Conservation (phyloP, 2,888 invertebrate genomes). For the Tipula confusa region DNA sequence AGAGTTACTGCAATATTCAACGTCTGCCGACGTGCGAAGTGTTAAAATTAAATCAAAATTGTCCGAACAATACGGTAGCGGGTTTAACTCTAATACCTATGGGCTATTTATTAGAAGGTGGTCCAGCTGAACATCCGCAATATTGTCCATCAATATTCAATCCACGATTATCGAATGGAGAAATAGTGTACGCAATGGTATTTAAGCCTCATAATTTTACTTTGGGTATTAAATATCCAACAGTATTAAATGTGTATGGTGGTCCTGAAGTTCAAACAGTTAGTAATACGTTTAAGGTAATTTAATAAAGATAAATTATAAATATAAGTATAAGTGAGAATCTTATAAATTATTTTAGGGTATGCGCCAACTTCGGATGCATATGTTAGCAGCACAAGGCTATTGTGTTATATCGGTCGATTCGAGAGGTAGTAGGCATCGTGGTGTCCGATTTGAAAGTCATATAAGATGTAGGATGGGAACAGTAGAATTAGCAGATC, state of each 20-base stretch:
- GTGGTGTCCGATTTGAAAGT: conserved; percentile 89
- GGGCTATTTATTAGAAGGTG: conserved; percentile 67
- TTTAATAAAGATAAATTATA: conserved; percentile 35
- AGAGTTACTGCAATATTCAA: conserved; percentile 78
- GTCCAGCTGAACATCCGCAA: conserved; percentile 55
- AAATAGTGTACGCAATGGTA: conserved; percentile 78
- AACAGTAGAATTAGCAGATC: conserved; percentile 88
- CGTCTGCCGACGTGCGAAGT: conserved; percentile 75
- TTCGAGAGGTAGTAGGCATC: conserved; percentile 89
- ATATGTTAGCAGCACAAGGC: conserved; percentile 91
- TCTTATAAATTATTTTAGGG: conserved; percentile 55
- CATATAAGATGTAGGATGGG: conserved; percentile 89
- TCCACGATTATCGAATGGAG: conserved; percentile 64
- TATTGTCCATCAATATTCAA: conserved; percentile 70
- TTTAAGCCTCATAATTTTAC: conserved; percentile 76
- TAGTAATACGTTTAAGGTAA: conserved; percentile 88
- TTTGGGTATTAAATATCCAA: conserved; percentile 67
- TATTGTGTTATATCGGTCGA: conserved; percentile 95
- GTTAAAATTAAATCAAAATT: conserved; percentile 61
- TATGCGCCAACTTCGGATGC: conserved; percentile 85
- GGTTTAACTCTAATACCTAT: conserved; percentile 63
- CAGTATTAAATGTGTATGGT: conserved; percentile 94
- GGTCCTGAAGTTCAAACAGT: conserved; percentile 98
- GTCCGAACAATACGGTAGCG: conserved; percentile 61
- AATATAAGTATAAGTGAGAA: not conserved